Percentiles rank a stretch among this genome's conserved stretches.
phyloP scores from a whole-genome alignment of 2,113 vertebrate genomes.

The Platichthys stellatus region DNA sequence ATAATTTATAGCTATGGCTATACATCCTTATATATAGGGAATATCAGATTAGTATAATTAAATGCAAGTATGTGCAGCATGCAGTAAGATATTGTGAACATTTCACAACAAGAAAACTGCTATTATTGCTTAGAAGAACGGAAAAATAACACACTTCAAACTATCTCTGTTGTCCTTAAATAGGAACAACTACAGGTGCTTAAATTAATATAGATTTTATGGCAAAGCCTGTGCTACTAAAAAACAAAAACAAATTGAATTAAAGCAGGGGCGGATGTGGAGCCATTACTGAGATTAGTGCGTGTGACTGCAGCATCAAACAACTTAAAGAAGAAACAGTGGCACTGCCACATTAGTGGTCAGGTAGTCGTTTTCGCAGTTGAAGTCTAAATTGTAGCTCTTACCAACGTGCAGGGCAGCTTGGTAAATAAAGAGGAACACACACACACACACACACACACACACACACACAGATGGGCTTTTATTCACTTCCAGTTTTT shows the following conservation, averaged over 20 bases:
- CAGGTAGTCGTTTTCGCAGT: background rate
- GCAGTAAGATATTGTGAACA: background rate
- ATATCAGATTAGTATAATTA: background rate
- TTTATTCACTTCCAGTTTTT: background rate
- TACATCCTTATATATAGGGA: conserved; percentile 3
- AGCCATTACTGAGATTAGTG: conserved; percentile 19
- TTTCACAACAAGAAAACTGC: background rate
- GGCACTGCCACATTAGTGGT: background rate
- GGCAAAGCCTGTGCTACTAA: background rate
- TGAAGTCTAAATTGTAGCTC: background rate
- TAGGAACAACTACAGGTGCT: background rate
- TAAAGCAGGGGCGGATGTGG: conserved; percentile 3
- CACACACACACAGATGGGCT: background rate
- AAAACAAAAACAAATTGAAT: background rate
- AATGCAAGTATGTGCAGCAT: background rate
- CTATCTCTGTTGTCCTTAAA: background rate
- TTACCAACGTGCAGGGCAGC: background rate
- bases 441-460: background rate
- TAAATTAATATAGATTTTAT: conserved; percentile 2
- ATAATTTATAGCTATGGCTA: conserved; percentile 7
- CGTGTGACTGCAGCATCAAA: conserved; percentile 3
- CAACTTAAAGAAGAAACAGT: conserved; percentile 4
- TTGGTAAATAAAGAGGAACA: background rate
- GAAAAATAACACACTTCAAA: conserved; percentile 3
- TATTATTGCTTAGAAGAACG: conserved; percentile 6